Evolutionary conservation across 2,888 invertebrate species (phyloP), one percentile per base, ranked within the genome.

Genomic region (Eledone cirrhosa): DNA sequence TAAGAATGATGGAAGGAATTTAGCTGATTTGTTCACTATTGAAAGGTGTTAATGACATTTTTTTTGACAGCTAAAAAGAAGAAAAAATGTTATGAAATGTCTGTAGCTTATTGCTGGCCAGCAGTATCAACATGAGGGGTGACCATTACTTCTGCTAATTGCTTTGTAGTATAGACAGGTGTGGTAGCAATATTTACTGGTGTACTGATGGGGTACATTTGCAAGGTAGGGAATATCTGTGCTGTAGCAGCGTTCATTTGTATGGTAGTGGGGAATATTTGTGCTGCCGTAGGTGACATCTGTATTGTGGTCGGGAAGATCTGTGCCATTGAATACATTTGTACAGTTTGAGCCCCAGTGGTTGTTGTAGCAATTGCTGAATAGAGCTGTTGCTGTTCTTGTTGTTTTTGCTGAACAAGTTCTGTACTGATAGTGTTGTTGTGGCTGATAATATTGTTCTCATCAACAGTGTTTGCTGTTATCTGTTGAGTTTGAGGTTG

Each of bases 201-300:
- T 72, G 72, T 72, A 22, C 33, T 72, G 72, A 67, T 67, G 27
- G 67, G 67, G 14, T 72, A 72, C 72, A 72, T 72, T 72, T 72
- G 72, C 33, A 72, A 31, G 41, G 41, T 41, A 22, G 72, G 72
- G n/a, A 72, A 41, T 72, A 72, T 72, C 33, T 72, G 72, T 33
- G 72, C 72, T 41, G 72, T 72, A 14, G 72, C 22, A n/a, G 72
- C 72, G 14, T 72, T 72, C 72, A 72, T 72, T n/a, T 72, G 72
- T 72, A 72, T 72, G 14, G 72, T 72, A 13, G 72, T 72, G 2
- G 72, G 72, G 72, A 72, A 72, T 41, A 72, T 72, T n/a, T 72
- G 72, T 33, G 72, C 72, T 4, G 72, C 41, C 1, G 72, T 72
- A 14, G 72, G 72, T 4, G 72, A 72, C n/a, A 72, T 41, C 72